Base-by-base conservation (phyloP, 1,140 invertebrate species). In the Leptopilina boulardi region DNA sequence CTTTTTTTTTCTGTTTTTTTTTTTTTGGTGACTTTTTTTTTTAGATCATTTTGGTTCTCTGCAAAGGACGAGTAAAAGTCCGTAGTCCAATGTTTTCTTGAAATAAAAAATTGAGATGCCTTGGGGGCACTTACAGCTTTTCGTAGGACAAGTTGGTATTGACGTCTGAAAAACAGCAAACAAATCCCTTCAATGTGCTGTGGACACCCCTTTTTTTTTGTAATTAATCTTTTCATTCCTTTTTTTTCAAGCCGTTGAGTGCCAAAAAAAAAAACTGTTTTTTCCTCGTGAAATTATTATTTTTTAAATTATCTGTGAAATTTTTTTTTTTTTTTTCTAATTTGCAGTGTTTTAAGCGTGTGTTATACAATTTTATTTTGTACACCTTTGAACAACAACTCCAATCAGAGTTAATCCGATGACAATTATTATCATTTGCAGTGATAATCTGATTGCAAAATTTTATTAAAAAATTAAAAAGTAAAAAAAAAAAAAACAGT, bases 71-170 rank as follows among this genome's bases (percentile, higher is more conserved):
- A 66, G 23, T 8, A 66, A 38, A 87, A 87, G 85, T 83, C 83
- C 86, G 86, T 85, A 85, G 81, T 89, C 86, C 88, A 84, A 87
- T 54, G 77, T 81, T 80, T n/a, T 84, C 86, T 88, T 89, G 87
- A 85, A 88, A 88, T 85, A 86, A 90, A 90, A 91, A 88, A 86
- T 77, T 82, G 70, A 85, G 85, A 87, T 85, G 85, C 82, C 88
- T 86, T 85, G 82, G 73, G 73, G 80, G 77, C 84, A 87, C 88
- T 94, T 94, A 96, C 92, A 97, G 94, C 93, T 96, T 96, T 94
- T 96, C 95, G 92, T 97, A 97, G 92, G 95, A 95, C 93, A 95
- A 95, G 92, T 95, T 93, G 92, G 95, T 95, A 92, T 94, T 95
- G 92, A 96, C 95, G 93, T 97, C 95, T 96, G 95, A 92, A 96